Evolutionary conservation across 2,888 invertebrate genomes (phyloP).

Genomic region (Coecobrya sp.): DNA sequence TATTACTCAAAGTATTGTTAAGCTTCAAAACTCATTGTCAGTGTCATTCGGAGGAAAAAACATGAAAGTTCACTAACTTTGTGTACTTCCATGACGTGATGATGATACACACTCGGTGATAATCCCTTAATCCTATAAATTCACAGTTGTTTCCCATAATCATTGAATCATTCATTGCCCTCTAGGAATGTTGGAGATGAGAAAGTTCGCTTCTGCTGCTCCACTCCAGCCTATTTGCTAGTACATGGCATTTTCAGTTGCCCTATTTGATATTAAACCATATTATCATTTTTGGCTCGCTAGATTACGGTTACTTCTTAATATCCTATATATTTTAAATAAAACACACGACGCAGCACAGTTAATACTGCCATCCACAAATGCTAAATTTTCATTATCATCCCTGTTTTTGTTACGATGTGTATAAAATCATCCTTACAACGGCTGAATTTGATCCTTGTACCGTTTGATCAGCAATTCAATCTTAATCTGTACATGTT

Average conservation of each 20-base stretch:
- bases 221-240: not conserved
- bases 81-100: constrained; percentile 11
- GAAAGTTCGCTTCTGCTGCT: constrained; percentile 5
- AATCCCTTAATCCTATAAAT: constrained; percentile 80
- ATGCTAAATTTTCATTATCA: not conserved
- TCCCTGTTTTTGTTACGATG: not conserved
- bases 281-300: constrained; percentile 46
- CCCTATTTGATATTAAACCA: constrained; percentile 11
- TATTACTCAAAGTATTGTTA: not conserved
- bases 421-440: not conserved
- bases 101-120: constrained; percentile 66
- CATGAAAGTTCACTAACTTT: constrained; percentile 78
- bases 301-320: constrained; percentile 60
- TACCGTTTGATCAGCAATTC: not conserved
- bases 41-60: constrained; percentile 57
- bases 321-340: not conserved
- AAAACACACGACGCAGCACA: not conserved
- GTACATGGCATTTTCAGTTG: constrained; percentile 36
- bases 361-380: not conserved
- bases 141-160: constrained; percentile 80
- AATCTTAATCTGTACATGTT: not conserved
- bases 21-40: constrained; percentile 26
- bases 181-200: constrained; percentile 71
- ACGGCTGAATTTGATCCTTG: not conserved
- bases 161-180: constrained; percentile 73